Conservation (phyloP, 2,888 invertebrate genomes). For the Microctonus hyperodae region DNA sequence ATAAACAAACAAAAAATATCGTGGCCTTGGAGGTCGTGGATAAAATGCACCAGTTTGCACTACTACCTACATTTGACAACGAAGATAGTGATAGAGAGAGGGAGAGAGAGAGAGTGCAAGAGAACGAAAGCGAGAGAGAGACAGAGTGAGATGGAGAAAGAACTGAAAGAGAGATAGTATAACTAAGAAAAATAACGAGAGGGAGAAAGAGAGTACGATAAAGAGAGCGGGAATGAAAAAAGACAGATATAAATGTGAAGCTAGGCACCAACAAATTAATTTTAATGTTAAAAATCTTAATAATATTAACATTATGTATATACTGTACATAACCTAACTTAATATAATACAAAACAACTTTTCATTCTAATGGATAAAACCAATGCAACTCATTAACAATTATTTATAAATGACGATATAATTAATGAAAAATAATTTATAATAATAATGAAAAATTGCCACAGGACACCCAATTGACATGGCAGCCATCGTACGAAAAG, state of each 20-base stretch:
- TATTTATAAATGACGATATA: background rate
- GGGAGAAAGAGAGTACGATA: slow-evolving; percentile 10
- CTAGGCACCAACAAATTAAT: background rate
- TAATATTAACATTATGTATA: no score
- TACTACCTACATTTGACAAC: slow-evolving; percentile 24
- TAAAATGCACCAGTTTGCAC: slow-evolving; percentile 26
- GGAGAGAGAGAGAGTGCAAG: slow-evolving; percentile 8
- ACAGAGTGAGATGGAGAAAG: background rate
- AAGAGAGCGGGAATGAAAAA: slow-evolving; percentile 12
- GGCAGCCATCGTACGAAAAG: slow-evolving; percentile 60
- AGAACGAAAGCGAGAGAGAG: background rate
- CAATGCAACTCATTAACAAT: background rate
- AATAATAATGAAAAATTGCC: slow-evolving; percentile 27
- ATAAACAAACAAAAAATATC: slow-evolving; percentile 5
- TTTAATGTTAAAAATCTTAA: background rate
- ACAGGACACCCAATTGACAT: slow-evolving; percentile 48
- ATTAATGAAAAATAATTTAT: background rate
- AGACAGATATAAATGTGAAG: background rate
- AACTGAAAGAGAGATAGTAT: background rate
- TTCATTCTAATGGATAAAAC: no score
- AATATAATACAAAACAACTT: background rate
- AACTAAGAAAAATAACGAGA: background rate
- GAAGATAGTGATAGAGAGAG: slow-evolving; percentile 10
- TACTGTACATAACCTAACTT: background rate
- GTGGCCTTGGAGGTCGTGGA: slow-evolving; percentile 20